Percentiles rank a stretch among this genome's conserved stretches.
These are phyloP conservation scores for Ectemnius cavifrons DNA, from an alignment of 2,888 invertebrate genomes.

Conservation along the genomic window DNA sequence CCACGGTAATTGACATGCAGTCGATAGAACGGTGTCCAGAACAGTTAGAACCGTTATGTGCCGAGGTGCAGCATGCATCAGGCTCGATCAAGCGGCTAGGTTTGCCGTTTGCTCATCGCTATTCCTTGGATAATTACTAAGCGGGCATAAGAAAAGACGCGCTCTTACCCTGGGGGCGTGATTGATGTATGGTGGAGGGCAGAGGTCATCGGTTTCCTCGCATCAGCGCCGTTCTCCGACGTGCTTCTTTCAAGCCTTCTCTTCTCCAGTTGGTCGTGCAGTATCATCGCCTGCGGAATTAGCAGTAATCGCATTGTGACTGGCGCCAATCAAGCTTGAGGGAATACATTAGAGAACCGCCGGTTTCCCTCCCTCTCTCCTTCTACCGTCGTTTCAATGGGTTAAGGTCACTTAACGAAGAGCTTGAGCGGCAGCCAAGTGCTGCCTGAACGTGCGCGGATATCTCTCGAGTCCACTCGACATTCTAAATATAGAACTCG, in stretches of 20 bases:
- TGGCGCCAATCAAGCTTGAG: neutral
- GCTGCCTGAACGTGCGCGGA: conserved; percentile 38
- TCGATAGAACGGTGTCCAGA: conserved; percentile 22
- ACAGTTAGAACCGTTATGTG: too few relatives aligned
- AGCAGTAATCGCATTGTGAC: neutral
- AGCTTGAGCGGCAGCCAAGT: conserved; percentile 65
- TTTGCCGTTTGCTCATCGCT: neutral
- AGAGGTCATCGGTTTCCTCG: conserved; percentile 68
- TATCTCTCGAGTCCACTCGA: conserved; percentile 42
- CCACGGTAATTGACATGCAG: conserved; percentile 62
- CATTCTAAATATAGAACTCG: conserved; percentile 61
- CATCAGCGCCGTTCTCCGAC: conserved; percentile 73
- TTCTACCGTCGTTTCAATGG: conserved; percentile 49
- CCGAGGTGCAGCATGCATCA: neutral
- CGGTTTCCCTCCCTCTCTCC: neutral
- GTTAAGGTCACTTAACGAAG: conserved; percentile 63
- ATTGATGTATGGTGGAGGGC: conserved; percentile 69
- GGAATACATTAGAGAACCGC: neutral
- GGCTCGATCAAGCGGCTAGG: neutral
- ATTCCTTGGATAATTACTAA: neutral
- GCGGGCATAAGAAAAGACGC: conserved; percentile 25
- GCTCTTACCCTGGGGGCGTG: conserved; percentile 71
- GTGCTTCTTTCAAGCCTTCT: conserved; percentile 73
- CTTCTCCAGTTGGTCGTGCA: conserved; percentile 75
- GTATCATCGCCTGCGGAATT: conserved; percentile 68